phyloP scores from a whole-genome alignment of 2,797 vertebrate genomes.

The Remorina albescens region DNA sequence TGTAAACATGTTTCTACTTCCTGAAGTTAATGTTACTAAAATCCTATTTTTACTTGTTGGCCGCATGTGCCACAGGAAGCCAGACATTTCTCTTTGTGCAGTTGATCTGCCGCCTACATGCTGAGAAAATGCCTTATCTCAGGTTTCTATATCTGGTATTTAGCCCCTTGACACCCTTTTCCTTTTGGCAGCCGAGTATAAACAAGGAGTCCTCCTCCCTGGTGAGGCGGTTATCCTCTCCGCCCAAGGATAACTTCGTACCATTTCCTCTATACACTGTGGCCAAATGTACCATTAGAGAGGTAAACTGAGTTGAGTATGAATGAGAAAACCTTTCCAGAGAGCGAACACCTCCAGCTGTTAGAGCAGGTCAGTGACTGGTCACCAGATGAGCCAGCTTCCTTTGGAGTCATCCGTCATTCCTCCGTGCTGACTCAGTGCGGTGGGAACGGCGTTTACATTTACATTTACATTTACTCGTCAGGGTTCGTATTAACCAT shows the following conservation, averaged over 20 bases:
- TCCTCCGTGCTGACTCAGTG: conserved; percentile 57
- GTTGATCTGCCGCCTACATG: conserved; percentile 23
- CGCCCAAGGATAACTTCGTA: conserved; percentile 56
- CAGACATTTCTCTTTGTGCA: conserved; percentile 38
- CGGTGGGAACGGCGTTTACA: conserved; percentile 33
- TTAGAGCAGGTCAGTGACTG: conserved; percentile 61
- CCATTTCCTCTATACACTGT: conserved; percentile 62
- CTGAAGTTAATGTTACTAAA: conserved; percentile 21
- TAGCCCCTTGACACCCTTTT: conserved; percentile 70
- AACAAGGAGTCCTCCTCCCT: conserved; percentile 62
- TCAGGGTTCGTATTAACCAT: conserved; percentile 9
- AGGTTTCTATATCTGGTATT: conserved; percentile 67
- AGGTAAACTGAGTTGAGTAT: conserved; percentile 53
- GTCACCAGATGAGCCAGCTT: conserved; percentile 64
- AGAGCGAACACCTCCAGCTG: conserved; percentile 56
- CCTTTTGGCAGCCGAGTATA: conserved; percentile 71
- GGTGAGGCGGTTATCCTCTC: conserved; percentile 48
- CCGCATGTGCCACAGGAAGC: conserved; percentile 48
- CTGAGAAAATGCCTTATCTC: conserved; percentile 58
- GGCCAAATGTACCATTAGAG: conserved; percentile 78
- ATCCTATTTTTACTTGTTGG: conserved; percentile 33
- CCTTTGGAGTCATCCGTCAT: conserved; percentile 59
- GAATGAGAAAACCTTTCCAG: conserved; percentile 47
- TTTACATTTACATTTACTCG: conserved; percentile 25
- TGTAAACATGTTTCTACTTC: conserved; percentile 15